Evolutionary conservation across 2,888 invertebrate species (phyloP), one percentile per base, ranked within the genome.

Genomic region (Lordiphosa fenestrarum): DNA sequence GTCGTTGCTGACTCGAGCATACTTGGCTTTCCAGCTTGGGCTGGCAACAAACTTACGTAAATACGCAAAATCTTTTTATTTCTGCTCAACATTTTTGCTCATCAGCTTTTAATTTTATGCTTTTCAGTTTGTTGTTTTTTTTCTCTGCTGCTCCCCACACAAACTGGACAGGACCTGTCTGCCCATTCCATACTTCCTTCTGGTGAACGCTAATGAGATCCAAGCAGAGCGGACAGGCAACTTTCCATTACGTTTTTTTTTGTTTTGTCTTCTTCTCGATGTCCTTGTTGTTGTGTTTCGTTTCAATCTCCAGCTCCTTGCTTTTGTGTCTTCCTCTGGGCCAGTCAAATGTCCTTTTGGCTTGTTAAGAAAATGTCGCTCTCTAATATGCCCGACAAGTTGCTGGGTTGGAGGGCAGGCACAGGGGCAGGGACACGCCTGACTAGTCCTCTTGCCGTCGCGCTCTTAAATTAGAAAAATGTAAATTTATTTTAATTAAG

Each of bases 401-500:
- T 44, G 54, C 42, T 6, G 21, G 49, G 40, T 13, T n/a, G 25
- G 35, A 33, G 21, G 35, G 30, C 30, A 30, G 30, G 38, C 47
- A 40, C 71, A 58, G 25, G 21, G 35, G 30, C 30, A 30, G 30
- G 38, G 49, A 40, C 71, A 58, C 47, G 57, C 54, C 65, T 60
- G 73, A 57, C 63, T 66, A 70, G 54, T 59, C 53, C 36, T 69
- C 58, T 58, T 66, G 65, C 62, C 73, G 71, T 70, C 71, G 75
- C 84, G 78, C 83, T 85, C 78, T 83, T 83, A 87, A 87, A 87
- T 87, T 87, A 87, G 86, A 87, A 87, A 87, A 87, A 87, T 87
- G 87, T 87, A 87, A 87, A 87, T 87, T 87, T 87, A 87, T 87
- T 87, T 87, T 87, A 87, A 87, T 87, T 87, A 87, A 87, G 87